Conservation (phyloP, 2,888 invertebrate species). For the Cybosia mesomella region DNA sequence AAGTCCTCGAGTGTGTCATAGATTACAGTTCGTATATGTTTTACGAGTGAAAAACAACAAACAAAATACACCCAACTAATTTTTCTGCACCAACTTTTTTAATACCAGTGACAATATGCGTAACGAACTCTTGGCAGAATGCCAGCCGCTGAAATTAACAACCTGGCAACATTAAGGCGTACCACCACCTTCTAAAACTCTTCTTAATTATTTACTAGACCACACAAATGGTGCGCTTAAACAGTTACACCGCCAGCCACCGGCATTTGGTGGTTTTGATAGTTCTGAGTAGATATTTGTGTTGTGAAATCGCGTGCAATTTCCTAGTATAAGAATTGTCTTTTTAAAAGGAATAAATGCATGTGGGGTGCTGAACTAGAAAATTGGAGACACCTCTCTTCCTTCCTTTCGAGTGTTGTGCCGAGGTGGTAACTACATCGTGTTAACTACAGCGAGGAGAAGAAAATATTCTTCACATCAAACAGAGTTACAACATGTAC, state of each 20-base stretch:
- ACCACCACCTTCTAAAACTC: neutral
- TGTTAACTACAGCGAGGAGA: too few species aligned
- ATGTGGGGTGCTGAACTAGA: too few species aligned
- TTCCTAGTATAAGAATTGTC: too few species aligned
- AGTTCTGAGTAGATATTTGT: neutral
- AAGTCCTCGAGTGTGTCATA: too few species aligned
- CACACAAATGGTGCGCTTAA: neutral
- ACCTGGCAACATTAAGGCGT: constrained; percentile 21
- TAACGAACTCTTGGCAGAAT: constrained; percentile 41
- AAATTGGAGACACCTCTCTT: too few species aligned
- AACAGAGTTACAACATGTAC: too few species aligned
- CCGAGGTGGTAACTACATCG: too few species aligned
- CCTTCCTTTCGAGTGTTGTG: too few species aligned
- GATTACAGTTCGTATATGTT: too few species aligned
- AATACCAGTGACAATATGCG: constrained; percentile 31
- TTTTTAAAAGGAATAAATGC: too few species aligned
- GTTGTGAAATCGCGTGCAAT: neutral
- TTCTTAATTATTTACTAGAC: neutral
- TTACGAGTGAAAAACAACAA: neutral
- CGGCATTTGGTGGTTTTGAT: neutral
- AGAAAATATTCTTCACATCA: too few species aligned
- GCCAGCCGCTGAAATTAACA: constrained; percentile 43
- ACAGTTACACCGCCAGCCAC: neutral
- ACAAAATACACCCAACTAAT: neutral
- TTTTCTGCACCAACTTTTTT: constrained; percentile 24